Conservation (phyloP, 1,140 invertebrate genomes). For the Caligus rogercresseyi region DNA sequence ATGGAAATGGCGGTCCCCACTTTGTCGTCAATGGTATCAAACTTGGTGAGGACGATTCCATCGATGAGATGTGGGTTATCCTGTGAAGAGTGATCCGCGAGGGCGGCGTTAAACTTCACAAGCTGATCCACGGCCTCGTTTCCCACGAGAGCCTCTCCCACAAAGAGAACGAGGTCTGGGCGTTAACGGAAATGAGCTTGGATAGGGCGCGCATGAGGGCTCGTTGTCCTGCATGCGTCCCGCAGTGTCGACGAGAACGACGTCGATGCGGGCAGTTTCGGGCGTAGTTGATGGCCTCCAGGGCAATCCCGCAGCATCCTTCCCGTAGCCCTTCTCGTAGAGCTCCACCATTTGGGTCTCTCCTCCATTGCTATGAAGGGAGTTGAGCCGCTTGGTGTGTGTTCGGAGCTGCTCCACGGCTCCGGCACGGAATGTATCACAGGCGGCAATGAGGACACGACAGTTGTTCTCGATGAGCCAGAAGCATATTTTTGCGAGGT, state of each 20-base stretch:
- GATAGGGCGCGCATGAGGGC: slow-evolving; percentile 90
- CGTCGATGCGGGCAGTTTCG: slow-evolving; percentile 58
- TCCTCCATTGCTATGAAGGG: slow-evolving; percentile 64
- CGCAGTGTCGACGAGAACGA: slow-evolving; percentile 91
- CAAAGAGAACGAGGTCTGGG: slow-evolving; percentile 93
- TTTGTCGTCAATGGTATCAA: slow-evolving; percentile 98
- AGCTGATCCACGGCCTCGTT: slow-evolving; percentile 99
- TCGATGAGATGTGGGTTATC: slow-evolving; percentile 80
- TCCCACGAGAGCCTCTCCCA: slow-evolving; percentile 97
- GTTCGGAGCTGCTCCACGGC: slow-evolving; percentile 96
- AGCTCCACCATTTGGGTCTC: slow-evolving; percentile 67
- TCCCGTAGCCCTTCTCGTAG: slow-evolving; percentile 91
- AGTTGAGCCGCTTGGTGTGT: slow-evolving; percentile 81
- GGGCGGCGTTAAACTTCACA: slow-evolving; percentile 92
- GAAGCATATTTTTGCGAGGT: slow-evolving; percentile 97
- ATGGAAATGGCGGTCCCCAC: slow-evolving; percentile 97
- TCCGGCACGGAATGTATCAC: slow-evolving; percentile 95
- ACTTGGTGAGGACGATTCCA: slow-evolving; percentile 94
- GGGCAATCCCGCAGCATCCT: slow-evolving; percentile 89
- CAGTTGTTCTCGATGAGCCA: slow-evolving; percentile 98
- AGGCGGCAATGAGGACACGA: slow-evolving; percentile 89
- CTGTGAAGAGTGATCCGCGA: slow-evolving; percentile 67
- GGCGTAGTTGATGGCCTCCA: slow-evolving; percentile 86
- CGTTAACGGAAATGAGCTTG: slow-evolving; percentile 73
- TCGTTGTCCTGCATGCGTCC: slow-evolving; percentile 99